These are phyloP conservation scores for Drosophila neutralis DNA, from an alignment of 2,888 invertebrate species.

Conservation along the genomic window DNA sequence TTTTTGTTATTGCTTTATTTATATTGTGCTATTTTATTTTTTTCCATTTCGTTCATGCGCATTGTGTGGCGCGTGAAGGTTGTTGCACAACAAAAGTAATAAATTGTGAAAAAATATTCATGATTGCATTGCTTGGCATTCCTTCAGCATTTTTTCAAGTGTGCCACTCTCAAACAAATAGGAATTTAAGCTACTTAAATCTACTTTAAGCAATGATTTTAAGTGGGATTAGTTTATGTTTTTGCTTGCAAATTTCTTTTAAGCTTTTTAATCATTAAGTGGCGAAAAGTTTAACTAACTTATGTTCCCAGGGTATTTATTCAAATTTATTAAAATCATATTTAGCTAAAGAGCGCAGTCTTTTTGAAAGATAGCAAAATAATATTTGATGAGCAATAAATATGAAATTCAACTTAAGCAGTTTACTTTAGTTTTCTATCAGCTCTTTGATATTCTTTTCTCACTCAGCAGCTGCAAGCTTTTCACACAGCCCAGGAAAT, in stretches of 20 bases:
- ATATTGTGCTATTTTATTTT: neutral
- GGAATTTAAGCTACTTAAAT: conserved; percentile 19
- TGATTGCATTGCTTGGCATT: conserved; percentile 19
- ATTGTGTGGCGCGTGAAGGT: conserved; percentile 18
- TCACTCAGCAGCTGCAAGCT: neutral
- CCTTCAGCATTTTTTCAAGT: conserved; percentile 11
- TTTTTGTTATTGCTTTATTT: neutral
- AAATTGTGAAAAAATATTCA: conserved; percentile 41
- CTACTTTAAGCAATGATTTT: conserved; percentile 3
- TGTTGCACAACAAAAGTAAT: conserved; percentile 36
- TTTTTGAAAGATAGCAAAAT: neutral
- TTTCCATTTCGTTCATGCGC: conserved; percentile 13
- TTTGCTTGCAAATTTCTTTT: neutral
- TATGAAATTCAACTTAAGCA: neutral
- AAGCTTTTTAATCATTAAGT: neutral
- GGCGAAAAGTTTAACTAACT: neutral
- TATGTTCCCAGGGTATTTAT: neutral
- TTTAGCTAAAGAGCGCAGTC: neutral
- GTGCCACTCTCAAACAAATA: conserved; percentile 3
- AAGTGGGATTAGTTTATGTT: neutral
- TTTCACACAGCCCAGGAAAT: neutral
- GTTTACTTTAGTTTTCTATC: neutral
- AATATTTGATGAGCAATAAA: neutral
- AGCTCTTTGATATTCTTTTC: neutral
- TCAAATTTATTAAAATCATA: neutral